A percentile compares a stretch with the other conserved stretches of the same genome.
phyloP scores from a whole-genome alignment of 1,140 invertebrate genomes.

The Saccostrea echinata region DNA sequence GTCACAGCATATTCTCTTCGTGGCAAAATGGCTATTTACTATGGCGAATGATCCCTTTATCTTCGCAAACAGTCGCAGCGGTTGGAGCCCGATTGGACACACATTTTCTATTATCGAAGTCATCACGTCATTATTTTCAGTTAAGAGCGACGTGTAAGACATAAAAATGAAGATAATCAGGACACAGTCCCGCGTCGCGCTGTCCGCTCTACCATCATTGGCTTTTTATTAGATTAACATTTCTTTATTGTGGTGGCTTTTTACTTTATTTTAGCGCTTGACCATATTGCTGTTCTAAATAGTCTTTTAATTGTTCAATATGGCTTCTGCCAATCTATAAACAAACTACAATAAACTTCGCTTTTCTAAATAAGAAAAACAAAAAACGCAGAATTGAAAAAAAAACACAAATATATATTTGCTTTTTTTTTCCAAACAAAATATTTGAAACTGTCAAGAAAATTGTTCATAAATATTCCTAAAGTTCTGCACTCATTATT shows the following conservation, averaged over 20 bases:
- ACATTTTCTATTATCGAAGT: constrained; percentile 20
- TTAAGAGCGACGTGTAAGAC: constrained; percentile 23
- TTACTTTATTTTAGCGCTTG: constrained; percentile 4
- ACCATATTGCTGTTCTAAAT: not conserved
- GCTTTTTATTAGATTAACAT: constrained; percentile 14
- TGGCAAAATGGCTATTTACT: constrained; percentile 34
- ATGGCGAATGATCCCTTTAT: constrained; percentile 36
- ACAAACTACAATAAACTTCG: not conserved
- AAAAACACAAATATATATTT: not conserved
- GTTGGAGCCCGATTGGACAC: constrained; percentile 29
- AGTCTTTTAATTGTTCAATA: constrained; percentile 19
- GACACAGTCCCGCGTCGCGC: not conserved
- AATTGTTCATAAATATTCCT: not conserved
- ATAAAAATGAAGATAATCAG: constrained; percentile 27
- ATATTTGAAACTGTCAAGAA: not conserved
- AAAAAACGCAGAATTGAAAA: not conserved
- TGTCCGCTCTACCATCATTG: constrained; percentile 6
- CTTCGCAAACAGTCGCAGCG: not conserved
- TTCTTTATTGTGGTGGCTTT: constrained; percentile 34
- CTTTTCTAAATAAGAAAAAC: not conserved
- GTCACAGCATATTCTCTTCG: constrained; percentile 30
- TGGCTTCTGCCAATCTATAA: not conserved
- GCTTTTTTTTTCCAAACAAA: not conserved
- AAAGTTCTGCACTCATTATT: not conserved
- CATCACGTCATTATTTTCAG: constrained; percentile 36